phyloP scores from a whole-genome alignment of 2,797 vertebrate species.

The Eptatretus atami region DNA sequence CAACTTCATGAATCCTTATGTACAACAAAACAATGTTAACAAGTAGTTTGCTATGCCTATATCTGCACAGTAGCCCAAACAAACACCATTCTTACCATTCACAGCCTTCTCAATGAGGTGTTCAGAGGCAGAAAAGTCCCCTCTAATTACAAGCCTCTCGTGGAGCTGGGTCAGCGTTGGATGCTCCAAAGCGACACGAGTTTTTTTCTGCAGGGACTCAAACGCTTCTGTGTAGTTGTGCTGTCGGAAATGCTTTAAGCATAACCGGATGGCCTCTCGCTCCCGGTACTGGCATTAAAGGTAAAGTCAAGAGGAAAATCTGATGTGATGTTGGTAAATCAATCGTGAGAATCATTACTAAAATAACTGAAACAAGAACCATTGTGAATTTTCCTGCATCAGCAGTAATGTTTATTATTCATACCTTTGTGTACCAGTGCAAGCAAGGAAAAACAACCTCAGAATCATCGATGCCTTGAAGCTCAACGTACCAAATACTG shows the following conservation, averaged over 20 bases:
- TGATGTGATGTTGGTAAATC: too few species aligned
- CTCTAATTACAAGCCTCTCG: slow-evolving; percentile 61
- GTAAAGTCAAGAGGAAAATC: too few species aligned
- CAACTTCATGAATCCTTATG: too few species aligned
- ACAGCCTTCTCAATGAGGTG: slow-evolving; percentile 95
- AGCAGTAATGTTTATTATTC: slow-evolving; percentile 12
- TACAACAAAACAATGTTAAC: too few species aligned
- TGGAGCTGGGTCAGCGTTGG: slow-evolving; percentile 94
- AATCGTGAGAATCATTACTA: too few species aligned
- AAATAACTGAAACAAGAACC: too few species aligned
- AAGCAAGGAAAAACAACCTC: slow-evolving; percentile 93
- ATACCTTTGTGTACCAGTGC: slow-evolving; percentile 99
- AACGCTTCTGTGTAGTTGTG: slow-evolving; percentile 99
- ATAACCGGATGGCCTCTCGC: slow-evolving; percentile 97
- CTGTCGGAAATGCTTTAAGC: slow-evolving; percentile 89
- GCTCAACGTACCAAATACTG: slow-evolving; percentile 98
- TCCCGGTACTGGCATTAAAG: slow-evolving; percentile 45
- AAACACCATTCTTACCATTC: slow-evolving; percentile 26
- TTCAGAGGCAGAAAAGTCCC: slow-evolving; percentile 84
- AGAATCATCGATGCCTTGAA: slow-evolving; percentile 83
- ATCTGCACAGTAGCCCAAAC: background rate
- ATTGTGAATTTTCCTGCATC: too few species aligned
- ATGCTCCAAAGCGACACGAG: slow-evolving; percentile 70
- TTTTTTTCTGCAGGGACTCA: slow-evolving; percentile 95
- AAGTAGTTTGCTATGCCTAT: too few species aligned